Conservation (phyloP, 2,888 invertebrate genomes). For the Pteria penguin region DNA sequence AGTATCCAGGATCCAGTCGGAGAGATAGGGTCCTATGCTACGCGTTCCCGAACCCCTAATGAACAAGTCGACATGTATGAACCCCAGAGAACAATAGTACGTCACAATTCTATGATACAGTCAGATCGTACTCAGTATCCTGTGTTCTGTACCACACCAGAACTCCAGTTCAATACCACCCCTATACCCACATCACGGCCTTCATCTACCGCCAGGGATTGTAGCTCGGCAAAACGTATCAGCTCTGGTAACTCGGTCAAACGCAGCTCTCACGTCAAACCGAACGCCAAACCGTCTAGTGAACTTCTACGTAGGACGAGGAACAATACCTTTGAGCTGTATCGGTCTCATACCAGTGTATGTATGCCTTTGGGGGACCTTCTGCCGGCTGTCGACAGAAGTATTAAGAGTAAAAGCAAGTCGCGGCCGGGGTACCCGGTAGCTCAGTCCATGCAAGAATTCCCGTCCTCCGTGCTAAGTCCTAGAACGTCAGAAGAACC, state of each 20-base stretch:
- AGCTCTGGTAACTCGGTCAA: slow-evolving; percentile 15
- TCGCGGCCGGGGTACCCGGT: background rate
- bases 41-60: background rate
- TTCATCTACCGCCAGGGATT: background rate
- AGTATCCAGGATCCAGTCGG: slow-evolving; percentile 23
- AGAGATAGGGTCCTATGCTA: background rate
- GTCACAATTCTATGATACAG: slow-evolving; percentile 32
- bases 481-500: slow-evolving; percentile 7
- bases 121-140: slow-evolving; percentile 35
- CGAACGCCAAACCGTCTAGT: background rate
- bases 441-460: slow-evolving; percentile 17
- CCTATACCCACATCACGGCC: background rate
- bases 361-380: slow-evolving; percentile 40
- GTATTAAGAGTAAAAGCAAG: slow-evolving; percentile 12
- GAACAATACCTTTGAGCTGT: slow-evolving; percentile 30
- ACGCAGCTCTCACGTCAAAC: slow-evolving; percentile 6
- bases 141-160: slow-evolving; percentile 31
- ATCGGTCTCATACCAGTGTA: slow-evolving; percentile 36
- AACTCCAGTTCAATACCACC: slow-evolving; percentile 28
- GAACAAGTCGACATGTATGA: slow-evolving; percentile 30
- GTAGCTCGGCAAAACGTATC: slow-evolving; percentile 6
- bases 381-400: slow-evolving; percentile 39
- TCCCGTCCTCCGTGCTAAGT: background rate
- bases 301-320: slow-evolving; percentile 17
- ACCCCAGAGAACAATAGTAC: slow-evolving; percentile 28